Base-by-base conservation (phyloP, 2,797 vertebrate species). In the Furcifer pardalis region DNA sequence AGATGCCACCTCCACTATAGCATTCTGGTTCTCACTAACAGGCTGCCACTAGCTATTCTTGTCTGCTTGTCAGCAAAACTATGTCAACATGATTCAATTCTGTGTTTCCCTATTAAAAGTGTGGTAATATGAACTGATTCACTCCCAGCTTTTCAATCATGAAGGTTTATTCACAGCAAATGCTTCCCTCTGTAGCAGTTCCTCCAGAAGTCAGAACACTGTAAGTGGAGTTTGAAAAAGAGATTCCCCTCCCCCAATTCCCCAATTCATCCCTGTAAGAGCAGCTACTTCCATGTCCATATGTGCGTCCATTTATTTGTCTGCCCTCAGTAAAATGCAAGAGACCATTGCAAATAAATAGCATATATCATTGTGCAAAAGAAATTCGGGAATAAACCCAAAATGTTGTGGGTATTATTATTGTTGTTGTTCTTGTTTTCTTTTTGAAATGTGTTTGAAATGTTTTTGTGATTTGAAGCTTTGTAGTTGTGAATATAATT, bases 1-100 rank as follows among this genome's bases (percentile, higher is more conserved):
- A 56, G 66, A 65, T 81, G 25, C 77, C 27, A 13, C n/a, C 17
- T 19, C 52, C 52, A 56, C 52, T 23, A 21, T 21, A 56, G 52
- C 52, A 56, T 21, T 19, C 23, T 52, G 19, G 46, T 12, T 12
- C n/a, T 80, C 52, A 80, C 49, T 56, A 80, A 80, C 46, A 68
- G 44, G 68, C 78, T 56, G 44, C 65, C 44, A 80, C 30, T 49
- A 68, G 63, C n/a, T 68, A 44, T 63, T 78, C 37, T 23, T 68
- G 63, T 35, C 78, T 52, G 63, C 78, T 27, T 68, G 65, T 80
- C 44, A 68, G 44, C 9, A 79, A 49, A 79, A 79, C 32, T 46
- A 66, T 63, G 42, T 65, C 60, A 79, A 42, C 17, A 56, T 69
- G 25, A 15, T 35, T 71, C 32, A 52, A 21, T n/a, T 35, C 15